Percentiles rank a stretch among this genome's conserved stretches.
Evolutionary conservation across 2,113 vertebrate genomes (phyloP).

Genomic region (Electrona antarctica): DNA sequence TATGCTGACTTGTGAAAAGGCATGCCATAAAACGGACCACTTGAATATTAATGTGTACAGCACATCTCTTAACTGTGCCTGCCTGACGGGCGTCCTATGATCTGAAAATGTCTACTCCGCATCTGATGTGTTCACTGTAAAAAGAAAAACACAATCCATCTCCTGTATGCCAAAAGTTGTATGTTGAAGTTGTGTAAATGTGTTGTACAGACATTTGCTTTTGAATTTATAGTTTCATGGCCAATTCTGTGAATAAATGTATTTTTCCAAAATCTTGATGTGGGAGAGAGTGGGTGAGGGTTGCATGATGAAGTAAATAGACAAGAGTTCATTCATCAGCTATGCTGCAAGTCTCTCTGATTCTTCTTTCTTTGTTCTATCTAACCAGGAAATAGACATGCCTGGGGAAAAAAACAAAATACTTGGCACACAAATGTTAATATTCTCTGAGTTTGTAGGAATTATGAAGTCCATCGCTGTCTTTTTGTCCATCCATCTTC

Average conservation of each 20-base stretch:
- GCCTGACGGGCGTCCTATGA: constrained; percentile 4
- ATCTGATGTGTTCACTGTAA: not conserved
- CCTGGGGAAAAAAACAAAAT: no score
- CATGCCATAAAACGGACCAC: not conserved
- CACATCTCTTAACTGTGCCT: constrained; percentile 25
- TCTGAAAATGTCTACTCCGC: not conserved
- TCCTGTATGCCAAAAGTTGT: constrained; percentile 56
- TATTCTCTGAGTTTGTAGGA: no score
- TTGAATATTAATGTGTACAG: constrained; percentile 24
- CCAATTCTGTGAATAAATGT: constrained; percentile 80
- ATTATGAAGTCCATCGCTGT: no score
- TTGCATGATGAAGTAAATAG: not conserved
- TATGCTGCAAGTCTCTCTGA: no score
- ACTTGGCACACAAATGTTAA: no score
- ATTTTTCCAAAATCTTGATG: constrained; percentile 74
- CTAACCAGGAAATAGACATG: no score
- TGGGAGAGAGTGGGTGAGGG: not conserved
- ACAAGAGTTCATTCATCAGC: not conserved
- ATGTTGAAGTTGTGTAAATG: constrained; percentile 41
- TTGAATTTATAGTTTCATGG: constrained; percentile 41
- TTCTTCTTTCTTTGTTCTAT: no score
- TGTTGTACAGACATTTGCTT: constrained; percentile 54
- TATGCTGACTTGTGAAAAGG: not conserved
- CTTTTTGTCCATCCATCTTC: no score
- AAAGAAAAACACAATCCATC: not conserved